A percentile compares a stretch with the other conserved stretches of the same genome.
These are phyloP conservation scores for Lithosia quadra DNA, from an alignment of 2,888 invertebrate genomes.

Conservation along the genomic window DNA sequence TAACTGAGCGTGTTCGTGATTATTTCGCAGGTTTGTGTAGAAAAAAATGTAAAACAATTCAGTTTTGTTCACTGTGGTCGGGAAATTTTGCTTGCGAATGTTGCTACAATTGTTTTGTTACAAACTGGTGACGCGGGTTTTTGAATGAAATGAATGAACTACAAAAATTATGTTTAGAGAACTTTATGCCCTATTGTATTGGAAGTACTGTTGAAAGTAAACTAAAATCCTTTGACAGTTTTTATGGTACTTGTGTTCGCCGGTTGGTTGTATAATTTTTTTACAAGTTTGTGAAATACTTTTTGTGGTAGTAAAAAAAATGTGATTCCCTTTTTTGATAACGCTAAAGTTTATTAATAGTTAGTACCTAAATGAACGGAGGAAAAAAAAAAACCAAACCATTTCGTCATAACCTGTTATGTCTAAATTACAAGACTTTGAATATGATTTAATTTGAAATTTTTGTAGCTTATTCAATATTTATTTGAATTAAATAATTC, in stretches of 20 bases:
- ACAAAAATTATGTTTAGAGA: background rate
- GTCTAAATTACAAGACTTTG: too few relatives aligned
- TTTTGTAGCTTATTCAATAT: too few relatives aligned
- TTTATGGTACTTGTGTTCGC: background rate
- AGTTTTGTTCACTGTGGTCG: conserved; percentile 24
- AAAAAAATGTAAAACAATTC: conserved; percentile 40
- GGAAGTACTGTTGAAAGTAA: background rate
- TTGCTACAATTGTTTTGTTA: conserved; percentile 32
- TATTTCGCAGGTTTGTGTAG: conserved; percentile 38
- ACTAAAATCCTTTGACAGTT: background rate
- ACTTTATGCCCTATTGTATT: background rate
- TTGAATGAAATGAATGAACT: conserved; percentile 15
- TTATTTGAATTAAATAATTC: too few relatives aligned
- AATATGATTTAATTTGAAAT: too few relatives aligned
- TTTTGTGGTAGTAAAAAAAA: background rate
- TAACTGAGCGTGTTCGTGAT: conserved; percentile 48
- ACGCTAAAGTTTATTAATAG: too few relatives aligned
- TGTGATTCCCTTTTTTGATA: background rate
- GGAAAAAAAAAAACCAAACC: too few relatives aligned
- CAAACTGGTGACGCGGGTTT: conserved; percentile 5
- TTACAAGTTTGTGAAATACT: background rate
- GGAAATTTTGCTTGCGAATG: conserved; percentile 28
- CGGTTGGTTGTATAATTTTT: background rate
- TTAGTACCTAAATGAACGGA: too few relatives aligned
- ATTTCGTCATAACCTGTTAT: too few relatives aligned